Conservation (phyloP, 2,797 vertebrate species). For the Myripristis murdjan region DNA sequence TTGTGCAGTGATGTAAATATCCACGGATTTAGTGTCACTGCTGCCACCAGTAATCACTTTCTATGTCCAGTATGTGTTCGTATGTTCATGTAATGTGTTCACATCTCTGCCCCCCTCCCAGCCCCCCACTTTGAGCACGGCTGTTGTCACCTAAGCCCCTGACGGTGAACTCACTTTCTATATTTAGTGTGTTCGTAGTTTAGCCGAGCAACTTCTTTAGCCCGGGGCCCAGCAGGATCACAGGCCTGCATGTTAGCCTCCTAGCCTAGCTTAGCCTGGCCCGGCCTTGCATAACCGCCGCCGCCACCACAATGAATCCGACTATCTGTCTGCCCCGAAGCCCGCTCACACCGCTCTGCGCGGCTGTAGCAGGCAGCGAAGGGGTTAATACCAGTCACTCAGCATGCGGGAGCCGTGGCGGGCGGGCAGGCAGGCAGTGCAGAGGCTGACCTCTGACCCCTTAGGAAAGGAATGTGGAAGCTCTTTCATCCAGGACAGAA, state of each 20-base stretch:
- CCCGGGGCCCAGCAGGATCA: conserved; percentile 31
- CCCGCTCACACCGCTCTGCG: conserved; percentile 1
- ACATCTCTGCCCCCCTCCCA: conserved; percentile 4
- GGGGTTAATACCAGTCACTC: conserved; percentile 82
- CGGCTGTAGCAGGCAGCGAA: conserved; percentile 50
- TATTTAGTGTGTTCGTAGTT: conserved; percentile 79
- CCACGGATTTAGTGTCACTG: not conserved
- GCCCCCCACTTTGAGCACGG: conserved; percentile 42
- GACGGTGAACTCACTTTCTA: conserved; percentile 80
- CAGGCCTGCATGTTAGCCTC: not conserved
- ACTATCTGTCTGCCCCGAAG: not conserved
- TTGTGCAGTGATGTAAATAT: not conserved
- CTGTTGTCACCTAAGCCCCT: conserved; percentile 84
- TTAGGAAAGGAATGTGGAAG: conserved; percentile 88
- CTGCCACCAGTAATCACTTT: conserved; percentile 12
- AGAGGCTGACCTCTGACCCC: conserved; percentile 85
- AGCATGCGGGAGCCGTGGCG: conserved; percentile 76
- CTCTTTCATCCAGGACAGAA: conserved; percentile 88
- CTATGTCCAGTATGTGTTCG: conserved; percentile 18
- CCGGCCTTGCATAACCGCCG: not conserved
- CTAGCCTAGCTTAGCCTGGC: not conserved
- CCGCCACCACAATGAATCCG: conserved; percentile 6
- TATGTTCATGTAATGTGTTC: conserved; percentile 46
- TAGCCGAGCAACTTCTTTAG: conserved; percentile 44
- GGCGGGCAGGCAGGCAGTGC: conserved; percentile 76